These are phyloP conservation scores for Scolopax rusticola DNA, from an alignment of 2,797 vertebrate genomes.

Conservation along the genomic window DNA sequence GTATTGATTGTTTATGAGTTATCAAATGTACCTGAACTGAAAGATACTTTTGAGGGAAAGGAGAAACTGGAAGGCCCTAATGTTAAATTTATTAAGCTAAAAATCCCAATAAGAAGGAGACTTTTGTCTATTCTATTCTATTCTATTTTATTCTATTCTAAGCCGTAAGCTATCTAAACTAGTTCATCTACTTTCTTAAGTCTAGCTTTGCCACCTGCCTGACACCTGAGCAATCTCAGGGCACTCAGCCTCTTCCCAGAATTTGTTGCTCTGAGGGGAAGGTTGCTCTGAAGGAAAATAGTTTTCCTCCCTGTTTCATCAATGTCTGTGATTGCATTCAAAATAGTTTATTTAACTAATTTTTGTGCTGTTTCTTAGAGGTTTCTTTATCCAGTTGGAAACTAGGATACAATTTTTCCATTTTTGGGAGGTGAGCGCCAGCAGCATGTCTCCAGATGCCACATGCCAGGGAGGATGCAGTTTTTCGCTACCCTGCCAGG, in stretches of 20 bases:
- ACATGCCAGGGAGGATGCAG: fast-evolving
- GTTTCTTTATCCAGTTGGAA: background rate
- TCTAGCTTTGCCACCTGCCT: background rate
- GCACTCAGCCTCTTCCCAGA: too few relatives aligned
- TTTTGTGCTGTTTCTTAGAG: background rate
- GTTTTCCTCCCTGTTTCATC: background rate
- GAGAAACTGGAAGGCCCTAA: background rate
- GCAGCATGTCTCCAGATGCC: background rate
- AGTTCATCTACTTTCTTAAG: background rate
- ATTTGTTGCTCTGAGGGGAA: background rate
- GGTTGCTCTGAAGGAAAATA: background rate
- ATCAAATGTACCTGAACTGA: background rate
- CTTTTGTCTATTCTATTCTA: background rate
- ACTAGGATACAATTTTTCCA: background rate
- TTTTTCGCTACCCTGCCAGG: background rate
- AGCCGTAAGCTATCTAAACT: background rate
- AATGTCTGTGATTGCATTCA: background rate
- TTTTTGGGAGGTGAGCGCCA: background rate
- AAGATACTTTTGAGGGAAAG: background rate
- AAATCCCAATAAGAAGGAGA: background rate
- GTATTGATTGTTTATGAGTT: background rate
- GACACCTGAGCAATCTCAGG: background rate
- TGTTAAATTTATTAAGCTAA: background rate
- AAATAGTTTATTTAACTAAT: background rate
- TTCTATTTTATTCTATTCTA: background rate